phyloP scores from a whole-genome alignment of 2,888 invertebrate genomes.

The Hipparchia sbordonii region DNA sequence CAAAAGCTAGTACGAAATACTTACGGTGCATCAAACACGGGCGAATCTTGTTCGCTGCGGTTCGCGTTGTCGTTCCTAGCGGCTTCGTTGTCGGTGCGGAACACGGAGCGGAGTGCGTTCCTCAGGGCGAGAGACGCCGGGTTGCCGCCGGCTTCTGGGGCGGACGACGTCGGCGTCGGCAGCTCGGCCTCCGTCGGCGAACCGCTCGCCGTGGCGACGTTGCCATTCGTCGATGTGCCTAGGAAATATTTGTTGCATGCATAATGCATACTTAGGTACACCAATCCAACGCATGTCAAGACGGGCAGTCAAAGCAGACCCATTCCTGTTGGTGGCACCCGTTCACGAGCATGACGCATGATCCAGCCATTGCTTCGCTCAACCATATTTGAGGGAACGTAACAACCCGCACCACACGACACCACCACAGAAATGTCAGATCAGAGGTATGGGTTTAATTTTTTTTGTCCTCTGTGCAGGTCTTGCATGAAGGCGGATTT shows the following conservation, averaged over 20 bases:
- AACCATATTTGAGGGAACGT: too few species aligned
- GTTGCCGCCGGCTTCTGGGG: conserved; percentile 58
- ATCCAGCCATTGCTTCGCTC: too few species aligned
- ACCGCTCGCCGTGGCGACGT: conserved; percentile 56
- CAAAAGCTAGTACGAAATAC: conserved; percentile 39
- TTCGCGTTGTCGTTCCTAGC: conserved; percentile 57
- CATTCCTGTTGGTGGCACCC: too few species aligned
- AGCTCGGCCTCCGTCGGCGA: conserved; percentile 72
- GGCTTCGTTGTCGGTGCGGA: conserved; percentile 59
- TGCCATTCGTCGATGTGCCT: conserved; percentile 44
- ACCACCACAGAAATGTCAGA: too few species aligned
- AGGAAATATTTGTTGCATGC: neutral
- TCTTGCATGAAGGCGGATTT: too few species aligned
- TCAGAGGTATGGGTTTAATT: too few species aligned
- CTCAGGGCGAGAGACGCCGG: conserved; percentile 67
- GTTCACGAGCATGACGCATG: too few species aligned
- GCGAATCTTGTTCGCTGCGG: conserved; percentile 59
- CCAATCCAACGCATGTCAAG: too few species aligned
- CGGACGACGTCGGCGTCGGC: conserved; percentile 71
- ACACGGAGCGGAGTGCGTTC: conserved; percentile 72
- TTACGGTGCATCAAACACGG: conserved; percentile 70
- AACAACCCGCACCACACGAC: too few species aligned
- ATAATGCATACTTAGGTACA: too few species aligned
- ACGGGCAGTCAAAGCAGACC: too few species aligned
- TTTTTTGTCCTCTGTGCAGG: too few species aligned